These are phyloP conservation scores for Pterobdella sp. DNA, from an alignment of 2,888 invertebrate genomes.

Conservation along the genomic window DNA sequence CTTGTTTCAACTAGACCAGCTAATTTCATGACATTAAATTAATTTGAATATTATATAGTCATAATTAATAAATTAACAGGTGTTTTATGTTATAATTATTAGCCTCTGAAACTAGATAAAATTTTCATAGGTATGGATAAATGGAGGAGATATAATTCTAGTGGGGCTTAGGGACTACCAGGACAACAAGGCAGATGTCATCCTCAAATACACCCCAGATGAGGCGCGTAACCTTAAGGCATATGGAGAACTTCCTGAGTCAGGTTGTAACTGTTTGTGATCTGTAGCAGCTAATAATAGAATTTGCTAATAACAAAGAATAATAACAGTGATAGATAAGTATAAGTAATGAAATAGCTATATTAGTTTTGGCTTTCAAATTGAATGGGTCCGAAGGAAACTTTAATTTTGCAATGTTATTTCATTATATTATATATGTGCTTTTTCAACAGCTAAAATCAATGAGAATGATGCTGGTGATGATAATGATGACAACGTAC, in stretches of 20 bases:
- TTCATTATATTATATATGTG: too few species aligned
- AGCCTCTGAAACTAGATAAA: background rate
- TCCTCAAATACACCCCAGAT: conserved; percentile 95
- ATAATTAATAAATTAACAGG: background rate
- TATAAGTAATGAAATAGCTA: too few species aligned
- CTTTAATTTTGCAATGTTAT: too few species aligned
- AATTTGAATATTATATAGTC: background rate
- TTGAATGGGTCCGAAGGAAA: too few species aligned
- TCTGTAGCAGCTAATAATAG: too few species aligned
- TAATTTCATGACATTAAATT: background rate
- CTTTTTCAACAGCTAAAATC: conserved; percentile 61
- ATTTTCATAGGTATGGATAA: conserved; percentile 79
- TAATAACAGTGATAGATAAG: background rate
- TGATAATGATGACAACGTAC: conserved; percentile 90
- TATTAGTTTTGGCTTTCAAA: background rate
- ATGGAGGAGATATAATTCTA: conserved; percentile 94
- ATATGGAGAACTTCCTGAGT: conserved; percentile 97
- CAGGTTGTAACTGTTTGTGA: conserved; percentile 50
- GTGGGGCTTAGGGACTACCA: conserved; percentile 93
- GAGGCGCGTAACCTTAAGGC: conserved; percentile 97
- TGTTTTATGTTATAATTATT: conserved; percentile 8
- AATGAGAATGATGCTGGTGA: conserved; percentile 89
- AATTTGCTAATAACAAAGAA: too few species aligned
- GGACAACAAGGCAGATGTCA: conserved; percentile 83
- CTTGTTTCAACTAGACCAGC: background rate